Evolutionary conservation across 2,888 invertebrate genomes (phyloP).

Genomic region (Amphipoea oculea): DNA sequence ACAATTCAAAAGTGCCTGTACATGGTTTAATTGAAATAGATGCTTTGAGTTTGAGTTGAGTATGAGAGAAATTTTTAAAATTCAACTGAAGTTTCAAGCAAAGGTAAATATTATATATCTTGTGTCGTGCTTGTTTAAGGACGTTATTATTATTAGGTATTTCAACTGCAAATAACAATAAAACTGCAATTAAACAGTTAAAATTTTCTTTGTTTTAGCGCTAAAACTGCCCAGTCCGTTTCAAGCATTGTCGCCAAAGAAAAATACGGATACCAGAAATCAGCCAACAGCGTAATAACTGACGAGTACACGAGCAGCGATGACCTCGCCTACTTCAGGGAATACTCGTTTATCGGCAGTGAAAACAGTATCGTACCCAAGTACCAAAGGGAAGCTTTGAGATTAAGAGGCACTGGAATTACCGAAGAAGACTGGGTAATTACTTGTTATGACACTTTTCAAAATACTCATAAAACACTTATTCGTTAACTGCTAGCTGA

Average conservation of each 20-base stretch:
- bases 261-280: constrained; percentile 87
- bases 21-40: no score
- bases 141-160: background rate
- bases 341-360: constrained; percentile 88
- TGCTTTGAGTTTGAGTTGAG: no score
- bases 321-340: constrained; percentile 80
- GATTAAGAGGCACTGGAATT: constrained; percentile 76
- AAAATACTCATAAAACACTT: background rate
- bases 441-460: background rate
- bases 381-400: constrained; percentile 72
- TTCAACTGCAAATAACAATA: background rate
- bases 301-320: constrained; percentile 79
- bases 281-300: constrained; percentile 79
- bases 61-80: background rate
- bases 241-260: constrained; percentile 84
- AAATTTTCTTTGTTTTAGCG: constrained; percentile 69
- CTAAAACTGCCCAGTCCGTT: constrained; percentile 86
- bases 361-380: constrained; percentile 90
- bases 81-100: background rate
- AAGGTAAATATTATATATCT: background rate
- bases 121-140: background rate
- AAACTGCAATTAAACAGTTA: background rate
- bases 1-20: no score
- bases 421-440: constrained; percentile 77
- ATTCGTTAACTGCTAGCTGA: background rate